Evolutionary conservation across 2,797 vertebrate species (phyloP).

Genomic region (Amblyraja radiata): DNA sequence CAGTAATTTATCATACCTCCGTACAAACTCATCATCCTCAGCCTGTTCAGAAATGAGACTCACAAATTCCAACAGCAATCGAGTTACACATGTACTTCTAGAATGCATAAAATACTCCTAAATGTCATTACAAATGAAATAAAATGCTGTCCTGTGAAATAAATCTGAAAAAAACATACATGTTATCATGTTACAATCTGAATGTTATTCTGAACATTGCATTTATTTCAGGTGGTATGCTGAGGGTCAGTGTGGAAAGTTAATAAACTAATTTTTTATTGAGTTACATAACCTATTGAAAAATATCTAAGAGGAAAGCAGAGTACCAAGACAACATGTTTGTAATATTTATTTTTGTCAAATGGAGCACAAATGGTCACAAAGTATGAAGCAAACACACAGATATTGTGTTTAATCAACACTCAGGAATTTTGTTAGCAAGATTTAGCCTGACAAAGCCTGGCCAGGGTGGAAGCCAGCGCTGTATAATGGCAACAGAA

Average conservation of each 20-base stretch:
- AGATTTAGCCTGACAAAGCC: background rate
- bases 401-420: constrained; percentile 24
- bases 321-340: too few species aligned
- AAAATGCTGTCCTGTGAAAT: background rate
- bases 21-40: background rate
- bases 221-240: background rate
- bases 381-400: background rate
- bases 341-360: background rate
- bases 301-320: background rate
- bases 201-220: background rate
- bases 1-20: too few species aligned
- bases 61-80: background rate
- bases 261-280: background rate
- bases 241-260: background rate
- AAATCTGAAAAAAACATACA: background rate
- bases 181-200: background rate
- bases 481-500: constrained; percentile 17
- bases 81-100: background rate
- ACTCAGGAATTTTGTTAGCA: constrained; percentile 12
- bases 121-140: background rate
- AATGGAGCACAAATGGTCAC: background rate
- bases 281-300: background rate
- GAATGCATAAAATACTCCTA: background rate
- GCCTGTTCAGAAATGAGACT: background rate
- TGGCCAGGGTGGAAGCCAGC: background rate